Conservation (phyloP, 2,888 invertebrate species). For the Sesamia inferens region DNA sequence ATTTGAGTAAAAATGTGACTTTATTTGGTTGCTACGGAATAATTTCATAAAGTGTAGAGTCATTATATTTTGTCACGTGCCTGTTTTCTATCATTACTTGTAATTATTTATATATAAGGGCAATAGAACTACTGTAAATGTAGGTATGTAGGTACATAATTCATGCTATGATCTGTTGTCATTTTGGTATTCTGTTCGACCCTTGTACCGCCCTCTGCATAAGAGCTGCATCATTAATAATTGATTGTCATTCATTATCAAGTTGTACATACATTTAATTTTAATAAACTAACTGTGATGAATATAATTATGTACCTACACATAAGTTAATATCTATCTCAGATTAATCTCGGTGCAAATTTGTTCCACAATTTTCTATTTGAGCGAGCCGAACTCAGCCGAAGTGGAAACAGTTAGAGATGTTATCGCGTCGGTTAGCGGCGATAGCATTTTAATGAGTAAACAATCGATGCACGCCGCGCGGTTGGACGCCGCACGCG, state of each 20-base stretch:
- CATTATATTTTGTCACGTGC: background rate
- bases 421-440: constrained; percentile 84
- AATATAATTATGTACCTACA: background rate
- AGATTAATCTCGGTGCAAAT: constrained; percentile 70
- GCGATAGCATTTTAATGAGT: constrained; percentile 90
- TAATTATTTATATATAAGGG: background rate
- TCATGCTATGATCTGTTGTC: too few species aligned
- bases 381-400: constrained; percentile 64
- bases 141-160: background rate
- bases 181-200: background rate
- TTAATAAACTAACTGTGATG: background rate
- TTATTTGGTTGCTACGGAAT: constrained; percentile 23
- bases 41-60: constrained; percentile 11
- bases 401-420: constrained; percentile 84
- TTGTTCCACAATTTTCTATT: constrained; percentile 74
- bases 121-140: background rate
- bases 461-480: constrained; percentile 90
- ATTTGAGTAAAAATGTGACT: constrained; percentile 13
- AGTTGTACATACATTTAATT: background rate
- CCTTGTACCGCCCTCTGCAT: too few species aligned
- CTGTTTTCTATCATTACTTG: background rate
- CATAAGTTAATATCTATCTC: constrained; percentile 2
- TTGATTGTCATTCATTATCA: background rate
- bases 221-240: background rate
- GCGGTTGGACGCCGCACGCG: constrained; percentile 87